Conservation (phyloP, 2,888 invertebrate species). For the Eupithecia tripunctaria region DNA sequence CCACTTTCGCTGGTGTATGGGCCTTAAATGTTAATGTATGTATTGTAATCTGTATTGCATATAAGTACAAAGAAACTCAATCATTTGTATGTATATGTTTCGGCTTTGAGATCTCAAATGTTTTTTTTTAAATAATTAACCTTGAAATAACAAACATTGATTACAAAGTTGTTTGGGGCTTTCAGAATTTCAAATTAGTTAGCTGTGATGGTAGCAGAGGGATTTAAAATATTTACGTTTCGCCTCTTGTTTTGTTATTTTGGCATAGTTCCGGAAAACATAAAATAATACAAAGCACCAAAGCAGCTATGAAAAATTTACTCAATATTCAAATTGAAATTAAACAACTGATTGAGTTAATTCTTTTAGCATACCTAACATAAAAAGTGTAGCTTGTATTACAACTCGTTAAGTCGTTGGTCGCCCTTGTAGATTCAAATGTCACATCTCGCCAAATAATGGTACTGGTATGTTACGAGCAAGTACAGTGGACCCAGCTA, state of each 20-base stretch:
- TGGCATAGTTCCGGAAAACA: too few species aligned
- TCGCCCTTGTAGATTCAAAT: too few species aligned
- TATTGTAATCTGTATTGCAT: background rate
- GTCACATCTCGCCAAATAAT: background rate
- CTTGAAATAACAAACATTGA: constrained; percentile 28
- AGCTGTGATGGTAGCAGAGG: constrained; percentile 2
- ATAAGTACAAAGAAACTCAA: background rate
- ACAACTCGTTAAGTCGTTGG: too few species aligned
- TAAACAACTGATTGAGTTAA: too few species aligned
- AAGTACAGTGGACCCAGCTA: background rate
- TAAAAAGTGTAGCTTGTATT: too few species aligned
- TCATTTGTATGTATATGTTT: background rate
- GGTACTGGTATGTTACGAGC: background rate
- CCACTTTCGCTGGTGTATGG: too few species aligned
- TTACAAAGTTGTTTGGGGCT: constrained; percentile 22
- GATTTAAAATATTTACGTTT: constrained; percentile 9
- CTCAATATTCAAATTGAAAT: too few species aligned
- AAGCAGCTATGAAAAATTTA: too few species aligned
- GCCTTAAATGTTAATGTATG: background rate
- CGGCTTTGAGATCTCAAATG: background rate
- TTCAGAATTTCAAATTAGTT: constrained; percentile 11
- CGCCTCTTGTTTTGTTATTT: too few species aligned
- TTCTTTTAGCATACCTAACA: too few species aligned
- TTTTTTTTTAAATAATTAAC: constrained; percentile 11
- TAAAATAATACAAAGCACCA: too few species aligned